Percentiles rank a stretch among this genome's conserved stretches.
phyloP scores from a whole-genome alignment of 2,888 invertebrate species.

The Thalpophila matura region DNA sequence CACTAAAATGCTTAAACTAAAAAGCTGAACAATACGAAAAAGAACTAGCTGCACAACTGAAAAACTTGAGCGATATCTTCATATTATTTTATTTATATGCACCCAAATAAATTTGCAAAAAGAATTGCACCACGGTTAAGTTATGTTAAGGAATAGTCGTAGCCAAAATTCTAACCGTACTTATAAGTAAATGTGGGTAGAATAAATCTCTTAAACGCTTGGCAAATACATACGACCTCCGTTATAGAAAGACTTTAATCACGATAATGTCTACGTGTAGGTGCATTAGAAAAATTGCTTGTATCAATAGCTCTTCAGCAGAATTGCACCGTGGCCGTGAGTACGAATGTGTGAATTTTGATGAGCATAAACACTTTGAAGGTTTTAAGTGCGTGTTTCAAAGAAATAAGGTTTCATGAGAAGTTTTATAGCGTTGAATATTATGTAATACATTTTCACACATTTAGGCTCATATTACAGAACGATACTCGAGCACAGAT shows the following conservation, averaged over 20 bases:
- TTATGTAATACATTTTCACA: no score
- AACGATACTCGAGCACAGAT: no score
- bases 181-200: slow-evolving; percentile 50
- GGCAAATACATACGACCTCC: slow-evolving; percentile 66
- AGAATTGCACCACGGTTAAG: slow-evolving; percentile 43
- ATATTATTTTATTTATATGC: slow-evolving; percentile 32
- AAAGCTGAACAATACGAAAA: background rate
- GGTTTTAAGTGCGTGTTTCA: background rate
- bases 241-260: slow-evolving; percentile 71
- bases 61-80: slow-evolving; percentile 13
- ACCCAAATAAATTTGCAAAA: slow-evolving; percentile 43
- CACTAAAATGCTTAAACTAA: background rate
- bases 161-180: slow-evolving; percentile 59
- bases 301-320: slow-evolving; percentile 68
- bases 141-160: slow-evolving; percentile 38
- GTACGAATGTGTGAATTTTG: slow-evolving; percentile 32
- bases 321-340: slow-evolving; percentile 47
- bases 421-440: no score
- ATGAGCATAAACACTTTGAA: slow-evolving; percentile 21
- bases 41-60: background rate
- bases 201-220: slow-evolving; percentile 65
- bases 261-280: slow-evolving; percentile 72
- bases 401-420: background rate
- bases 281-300: slow-evolving; percentile 78
- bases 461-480: no score